Percentiles rank a stretch among this genome's conserved stretches.
Conservation (phyloP, 1,140 invertebrate genomes). For the Drosophila biarmipes region DNA sequence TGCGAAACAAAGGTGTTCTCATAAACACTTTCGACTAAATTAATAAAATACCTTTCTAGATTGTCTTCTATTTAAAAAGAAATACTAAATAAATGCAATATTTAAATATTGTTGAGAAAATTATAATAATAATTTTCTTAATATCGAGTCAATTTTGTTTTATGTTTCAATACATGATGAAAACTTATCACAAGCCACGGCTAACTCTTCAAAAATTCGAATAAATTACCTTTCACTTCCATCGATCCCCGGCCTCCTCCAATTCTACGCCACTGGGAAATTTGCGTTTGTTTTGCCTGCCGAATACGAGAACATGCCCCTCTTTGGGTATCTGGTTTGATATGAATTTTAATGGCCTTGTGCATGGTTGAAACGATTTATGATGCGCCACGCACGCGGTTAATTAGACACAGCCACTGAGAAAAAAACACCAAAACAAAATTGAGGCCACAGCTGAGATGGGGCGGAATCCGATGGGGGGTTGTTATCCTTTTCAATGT, state of each 20-base stretch:
- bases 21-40: neutral
- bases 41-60: neutral
- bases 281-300: conserved; percentile 23
- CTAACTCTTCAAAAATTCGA: neutral
- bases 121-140: neutral
- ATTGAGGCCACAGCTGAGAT: conserved; percentile 60
- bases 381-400: conserved; percentile 79
- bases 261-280: conserved; percentile 35
- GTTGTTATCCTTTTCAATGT: conserved; percentile 79
- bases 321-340: conserved; percentile 47
- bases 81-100: too few relatives aligned
- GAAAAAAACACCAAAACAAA: conserved; percentile 33
- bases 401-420: conserved; percentile 70
- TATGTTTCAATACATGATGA: neutral
- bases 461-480: conserved; percentile 8
- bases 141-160: neutral
- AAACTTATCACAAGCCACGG: conserved; percentile 15
- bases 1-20: conserved; percentile 22
- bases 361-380: conserved; percentile 76
- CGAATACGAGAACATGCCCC: conserved; percentile 46
- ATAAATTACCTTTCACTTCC: neutral
- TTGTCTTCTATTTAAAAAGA: too few relatives aligned
- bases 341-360: conserved; percentile 78
- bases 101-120: too few relatives aligned
- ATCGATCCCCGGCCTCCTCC: neutral